phyloP scores from a whole-genome alignment of 2,888 invertebrate genomes.

The Xanthorhoe spadicearia region DNA sequence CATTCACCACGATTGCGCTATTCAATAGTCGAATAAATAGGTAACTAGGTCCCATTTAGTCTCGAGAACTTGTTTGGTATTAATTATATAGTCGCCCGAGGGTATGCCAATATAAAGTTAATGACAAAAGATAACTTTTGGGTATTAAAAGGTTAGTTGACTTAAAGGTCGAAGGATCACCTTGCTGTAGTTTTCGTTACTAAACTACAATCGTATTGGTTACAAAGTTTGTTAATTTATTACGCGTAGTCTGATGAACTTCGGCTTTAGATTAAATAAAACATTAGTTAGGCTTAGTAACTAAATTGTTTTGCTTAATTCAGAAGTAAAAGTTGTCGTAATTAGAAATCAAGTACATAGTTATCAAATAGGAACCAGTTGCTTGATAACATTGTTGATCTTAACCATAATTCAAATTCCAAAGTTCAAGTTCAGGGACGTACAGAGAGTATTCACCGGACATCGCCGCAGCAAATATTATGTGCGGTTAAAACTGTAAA shows the following conservation, averaged over 20 bases:
- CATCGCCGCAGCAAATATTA: slow-evolving; percentile 33
- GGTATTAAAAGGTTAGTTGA: slow-evolving; percentile 55
- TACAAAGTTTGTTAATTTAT: slow-evolving; percentile 31
- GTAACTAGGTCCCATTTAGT: slow-evolving; percentile 34
- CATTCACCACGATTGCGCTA: slow-evolving; percentile 41
- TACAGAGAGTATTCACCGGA: slow-evolving; percentile 24
- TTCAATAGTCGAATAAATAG: slow-evolving; percentile 23
- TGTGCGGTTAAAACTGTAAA: slow-evolving; percentile 42
- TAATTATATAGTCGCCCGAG: slow-evolving; percentile 45
- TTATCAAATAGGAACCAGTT: background rate
- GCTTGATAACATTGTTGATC: background rate
- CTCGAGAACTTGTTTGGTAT: slow-evolving; percentile 43
- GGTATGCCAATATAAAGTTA: slow-evolving; percentile 45
- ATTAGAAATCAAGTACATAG: background rate
- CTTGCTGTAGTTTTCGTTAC: slow-evolving; percentile 50
- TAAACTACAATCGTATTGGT: slow-evolving; percentile 30
- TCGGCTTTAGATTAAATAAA: background rate
- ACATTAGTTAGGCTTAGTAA: background rate
- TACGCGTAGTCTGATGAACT: slow-evolving; percentile 5
- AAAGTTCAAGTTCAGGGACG: slow-evolving; percentile 36
- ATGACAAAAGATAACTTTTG: slow-evolving; percentile 51
- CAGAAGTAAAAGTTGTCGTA: background rate
- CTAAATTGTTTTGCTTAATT: slow-evolving; percentile 8
- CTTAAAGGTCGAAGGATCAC: slow-evolving; percentile 53
- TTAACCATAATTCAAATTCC: background rate